Conservation (phyloP, 1,140 invertebrate genomes). For the Brachionus koreanus region DNA sequence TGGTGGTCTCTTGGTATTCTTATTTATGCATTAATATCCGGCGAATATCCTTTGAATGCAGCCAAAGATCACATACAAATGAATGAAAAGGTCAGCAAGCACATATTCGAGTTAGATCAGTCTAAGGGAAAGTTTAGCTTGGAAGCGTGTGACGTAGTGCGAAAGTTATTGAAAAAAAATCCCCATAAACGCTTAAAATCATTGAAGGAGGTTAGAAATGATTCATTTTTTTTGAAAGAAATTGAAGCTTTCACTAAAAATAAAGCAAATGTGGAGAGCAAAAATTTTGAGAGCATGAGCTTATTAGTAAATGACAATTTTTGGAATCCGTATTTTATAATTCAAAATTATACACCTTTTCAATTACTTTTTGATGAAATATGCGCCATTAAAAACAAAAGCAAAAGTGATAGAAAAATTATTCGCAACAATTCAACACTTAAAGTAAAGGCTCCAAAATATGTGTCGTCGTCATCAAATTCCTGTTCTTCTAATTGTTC, state of each 20-base stretch:
- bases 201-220: background rate
- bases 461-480: constrained; percentile 7
- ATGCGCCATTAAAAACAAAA: constrained; percentile 4
- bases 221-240: constrained; percentile 29
- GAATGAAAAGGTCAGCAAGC: constrained; percentile 50
- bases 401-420: background rate
- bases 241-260: background rate
- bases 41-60: constrained; percentile 59
- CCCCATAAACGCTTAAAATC: constrained; percentile 16
- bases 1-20: constrained; percentile 90
- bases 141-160: constrained; percentile 23
- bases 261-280: background rate
- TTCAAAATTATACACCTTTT: constrained; percentile 40
- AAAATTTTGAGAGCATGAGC: background rate
- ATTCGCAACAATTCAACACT: background rate
- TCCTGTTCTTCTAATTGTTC: constrained; percentile 10
- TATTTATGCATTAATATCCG: constrained; percentile 71
- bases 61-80: constrained; percentile 54
- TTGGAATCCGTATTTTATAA: constrained; percentile 38
- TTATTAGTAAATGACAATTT: constrained; percentile 34
- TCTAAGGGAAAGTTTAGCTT: background rate
- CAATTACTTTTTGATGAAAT: constrained; percentile 42
- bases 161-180: constrained; percentile 28
- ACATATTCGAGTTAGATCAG: constrained; percentile 32
- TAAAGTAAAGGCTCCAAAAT: background rate